Conservation (phyloP, 2,113 vertebrate genomes). For the Elanus axillaris region DNA sequence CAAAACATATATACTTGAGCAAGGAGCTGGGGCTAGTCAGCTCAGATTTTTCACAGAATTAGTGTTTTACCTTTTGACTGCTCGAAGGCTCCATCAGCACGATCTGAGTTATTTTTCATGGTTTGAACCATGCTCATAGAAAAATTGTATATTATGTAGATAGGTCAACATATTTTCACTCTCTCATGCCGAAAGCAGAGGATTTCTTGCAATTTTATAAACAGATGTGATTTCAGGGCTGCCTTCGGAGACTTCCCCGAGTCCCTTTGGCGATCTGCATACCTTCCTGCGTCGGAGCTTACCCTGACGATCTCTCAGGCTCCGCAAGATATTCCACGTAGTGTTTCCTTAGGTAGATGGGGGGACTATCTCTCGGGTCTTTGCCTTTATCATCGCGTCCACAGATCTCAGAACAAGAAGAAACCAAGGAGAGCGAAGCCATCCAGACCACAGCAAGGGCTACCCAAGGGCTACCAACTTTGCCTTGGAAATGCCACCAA, state of each 20-base stretch:
- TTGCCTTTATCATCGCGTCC: not conserved
- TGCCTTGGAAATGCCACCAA: not conserved
- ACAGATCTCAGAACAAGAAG: not conserved
- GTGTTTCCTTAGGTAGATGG: not conserved
- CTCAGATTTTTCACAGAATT: not conserved
- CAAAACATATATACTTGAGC: not conserved
- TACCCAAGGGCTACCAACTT: not conserved
- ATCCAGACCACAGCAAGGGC: accelerated
- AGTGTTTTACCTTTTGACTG: not conserved
- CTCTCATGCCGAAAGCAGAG: not conserved
- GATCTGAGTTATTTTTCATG: not conserved
- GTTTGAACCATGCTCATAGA: not conserved
- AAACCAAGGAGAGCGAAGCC: not conserved
- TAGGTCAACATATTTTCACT: not conserved
- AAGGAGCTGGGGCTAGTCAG: not conserved
- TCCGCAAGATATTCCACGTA: accelerated
- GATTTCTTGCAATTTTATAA: not conserved
- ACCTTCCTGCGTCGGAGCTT: not conserved
- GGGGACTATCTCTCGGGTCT: not conserved
- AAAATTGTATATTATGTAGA: not conserved
- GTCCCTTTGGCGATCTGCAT: not conserved
- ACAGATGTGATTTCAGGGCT: not conserved
- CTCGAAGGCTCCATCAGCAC: not conserved
- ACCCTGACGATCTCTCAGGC: not conserved
- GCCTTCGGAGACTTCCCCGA: not conserved